A percentile compares a stretch with the other conserved stretches of the same genome.
phyloP scores from a whole-genome alignment of 1,140 invertebrate genomes.

The Holcopasites calliopsidis region DNA sequence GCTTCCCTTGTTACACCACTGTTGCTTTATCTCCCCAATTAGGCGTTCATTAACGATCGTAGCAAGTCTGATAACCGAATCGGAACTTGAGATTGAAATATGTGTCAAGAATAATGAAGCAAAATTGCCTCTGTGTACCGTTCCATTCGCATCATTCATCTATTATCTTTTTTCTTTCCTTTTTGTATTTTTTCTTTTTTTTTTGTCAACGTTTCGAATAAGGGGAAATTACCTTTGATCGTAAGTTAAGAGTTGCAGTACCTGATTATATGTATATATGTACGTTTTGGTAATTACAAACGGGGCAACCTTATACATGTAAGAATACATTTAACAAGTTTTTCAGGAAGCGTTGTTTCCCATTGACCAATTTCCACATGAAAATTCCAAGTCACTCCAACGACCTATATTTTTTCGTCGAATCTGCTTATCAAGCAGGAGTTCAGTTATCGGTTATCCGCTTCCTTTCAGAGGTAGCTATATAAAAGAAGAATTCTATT shows the following conservation, averaged over 20 bases:
- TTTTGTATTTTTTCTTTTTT: too few relatives aligned
- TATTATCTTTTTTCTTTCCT: too few relatives aligned
- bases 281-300: too few relatives aligned
- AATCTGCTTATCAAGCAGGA: conserved; percentile 42
- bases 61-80: conserved; percentile 45
- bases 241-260: not conserved
- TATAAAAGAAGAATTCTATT: conserved; percentile 48
- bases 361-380: too few relatives aligned
- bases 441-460: conserved; percentile 56
- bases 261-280: conserved; percentile 23
- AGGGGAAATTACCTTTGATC: not conserved
- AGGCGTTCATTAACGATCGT: conserved; percentile 44
- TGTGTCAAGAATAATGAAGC: conserved; percentile 2
- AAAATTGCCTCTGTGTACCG: not conserved
- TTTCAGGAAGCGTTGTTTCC: too few relatives aligned
- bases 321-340: too few relatives aligned
- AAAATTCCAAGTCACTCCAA: too few relatives aligned
- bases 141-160: not conserved
- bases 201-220: too few relatives aligned
- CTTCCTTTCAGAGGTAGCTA: conserved; percentile 57
- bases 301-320: too few relatives aligned
- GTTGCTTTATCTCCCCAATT: conserved; percentile 54
- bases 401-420: conserved; percentile 52
- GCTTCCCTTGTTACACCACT: conserved; percentile 35
- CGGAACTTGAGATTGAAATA: not conserved